Conservation (phyloP, 2,888 invertebrate species). For the Orchesella flavescens region DNA sequence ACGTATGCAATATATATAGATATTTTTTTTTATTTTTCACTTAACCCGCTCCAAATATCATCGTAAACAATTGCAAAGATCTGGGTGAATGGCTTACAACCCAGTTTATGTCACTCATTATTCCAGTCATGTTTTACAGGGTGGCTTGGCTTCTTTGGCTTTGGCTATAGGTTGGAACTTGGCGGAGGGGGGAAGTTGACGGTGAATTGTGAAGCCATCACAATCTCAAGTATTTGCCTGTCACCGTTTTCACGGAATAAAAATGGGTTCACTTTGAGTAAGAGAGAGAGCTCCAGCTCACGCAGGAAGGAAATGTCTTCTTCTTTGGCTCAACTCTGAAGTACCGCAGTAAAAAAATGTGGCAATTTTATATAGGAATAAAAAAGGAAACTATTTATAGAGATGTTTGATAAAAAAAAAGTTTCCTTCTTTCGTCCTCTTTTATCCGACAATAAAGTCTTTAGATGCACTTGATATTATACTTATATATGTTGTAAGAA, state of each 20-base stretch:
- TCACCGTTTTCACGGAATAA: slow-evolving; percentile 20
- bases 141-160: not conserved
- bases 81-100: slow-evolving; percentile 30
- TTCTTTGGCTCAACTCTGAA: no score
- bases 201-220: slow-evolving; percentile 25
- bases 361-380: no score
- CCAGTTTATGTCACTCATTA: slow-evolving; percentile 10
- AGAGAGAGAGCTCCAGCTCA: no score
- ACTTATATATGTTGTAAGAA: no score
- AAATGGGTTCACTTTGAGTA: not conserved
- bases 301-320: no score
- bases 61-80: slow-evolving; percentile 45
- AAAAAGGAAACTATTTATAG: no score
- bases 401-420: no score
- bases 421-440: no score
- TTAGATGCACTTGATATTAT: no score
- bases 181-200: slow-evolving; percentile 18
- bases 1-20: not conserved
- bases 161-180: no score
- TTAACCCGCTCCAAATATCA: slow-evolving; percentile 51
- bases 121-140: slow-evolving; percentile 46
- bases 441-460: no score
- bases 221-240: slow-evolving; percentile 23
- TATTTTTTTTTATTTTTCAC: slow-evolving; percentile 49
- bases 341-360: no score